Conservation (phyloP, 2,797 vertebrate species). For the Alca torda region DNA sequence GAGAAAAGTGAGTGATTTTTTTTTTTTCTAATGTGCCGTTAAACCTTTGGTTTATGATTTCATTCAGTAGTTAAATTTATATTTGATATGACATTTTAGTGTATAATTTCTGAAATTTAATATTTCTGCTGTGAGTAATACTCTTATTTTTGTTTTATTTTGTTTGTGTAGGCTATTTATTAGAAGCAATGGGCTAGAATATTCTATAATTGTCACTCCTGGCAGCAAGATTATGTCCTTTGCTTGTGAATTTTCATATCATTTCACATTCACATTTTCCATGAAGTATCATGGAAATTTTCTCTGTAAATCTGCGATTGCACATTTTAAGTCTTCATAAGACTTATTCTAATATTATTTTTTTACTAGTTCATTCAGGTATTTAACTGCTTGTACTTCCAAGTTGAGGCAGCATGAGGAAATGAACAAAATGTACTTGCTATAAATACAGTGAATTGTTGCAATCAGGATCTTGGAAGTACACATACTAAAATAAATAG, state of each 20-base stretch:
- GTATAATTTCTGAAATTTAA: neutral
- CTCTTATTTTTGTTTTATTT: neutral
- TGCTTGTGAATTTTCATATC: neutral
- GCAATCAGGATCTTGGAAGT: neutral
- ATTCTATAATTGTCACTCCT: neutral
- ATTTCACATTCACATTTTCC: too few relatives aligned
- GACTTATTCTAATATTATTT: neutral
- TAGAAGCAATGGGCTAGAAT: neutral
- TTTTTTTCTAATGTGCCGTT: neutral
- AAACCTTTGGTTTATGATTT: neutral
- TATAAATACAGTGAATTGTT: neutral
- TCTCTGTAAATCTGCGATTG: neutral
- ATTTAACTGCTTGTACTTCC: neutral
- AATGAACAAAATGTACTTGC: neutral
- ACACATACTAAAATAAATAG: neutral
- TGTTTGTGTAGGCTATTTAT: neutral
- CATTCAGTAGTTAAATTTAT: neutral
- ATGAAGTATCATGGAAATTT: neutral
- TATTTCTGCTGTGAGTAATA: neutral
- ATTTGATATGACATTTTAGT: neutral
- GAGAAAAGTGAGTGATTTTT: neutral
- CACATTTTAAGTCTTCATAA: neutral
- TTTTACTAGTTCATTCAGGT: neutral
- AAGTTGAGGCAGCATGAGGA: neutral
- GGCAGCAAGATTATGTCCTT: neutral